Evolutionary conservation across 2,113 vertebrate genomes (phyloP).

Genomic region (Megaceryle maxima): DNA sequence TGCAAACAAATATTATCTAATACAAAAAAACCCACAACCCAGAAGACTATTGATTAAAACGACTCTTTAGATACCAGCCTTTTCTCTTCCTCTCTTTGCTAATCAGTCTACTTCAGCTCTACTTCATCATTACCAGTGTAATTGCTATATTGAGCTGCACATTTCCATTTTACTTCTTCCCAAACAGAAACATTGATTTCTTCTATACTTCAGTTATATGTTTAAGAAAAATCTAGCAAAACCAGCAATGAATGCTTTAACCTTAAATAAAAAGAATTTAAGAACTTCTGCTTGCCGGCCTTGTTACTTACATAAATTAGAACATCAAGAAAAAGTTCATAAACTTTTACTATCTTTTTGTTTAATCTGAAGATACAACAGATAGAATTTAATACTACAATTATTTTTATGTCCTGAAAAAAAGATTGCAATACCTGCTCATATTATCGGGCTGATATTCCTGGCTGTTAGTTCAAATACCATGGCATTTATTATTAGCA

Average conservation of each 20-base stretch:
- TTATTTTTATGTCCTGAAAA: neutral
- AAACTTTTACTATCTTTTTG: neutral
- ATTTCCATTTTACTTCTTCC: neutral
- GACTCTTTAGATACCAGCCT: neutral
- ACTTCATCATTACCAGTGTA: neutral
- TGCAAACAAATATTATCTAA: neutral
- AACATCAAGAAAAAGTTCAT: neutral
- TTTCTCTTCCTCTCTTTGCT: neutral
- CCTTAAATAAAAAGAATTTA: neutral
- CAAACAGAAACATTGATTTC: neutral
- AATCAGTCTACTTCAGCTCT: neutral
- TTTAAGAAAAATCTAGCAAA: neutral
- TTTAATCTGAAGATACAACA: neutral
- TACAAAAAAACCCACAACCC: neutral
- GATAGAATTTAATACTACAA: neutral
- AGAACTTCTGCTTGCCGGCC: neutral
- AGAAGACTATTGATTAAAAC: neutral
- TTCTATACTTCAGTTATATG: neutral
- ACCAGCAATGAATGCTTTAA: neutral
- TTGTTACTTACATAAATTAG: neutral
- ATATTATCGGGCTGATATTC: neutral
- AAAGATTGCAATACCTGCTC: neutral
- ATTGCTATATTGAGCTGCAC: neutral
- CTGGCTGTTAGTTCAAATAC: neutral
- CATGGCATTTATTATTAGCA: neutral